These are phyloP conservation scores for Natator depressus DNA, from an alignment of 2,113 vertebrate genomes.

Conservation along the genomic window DNA sequence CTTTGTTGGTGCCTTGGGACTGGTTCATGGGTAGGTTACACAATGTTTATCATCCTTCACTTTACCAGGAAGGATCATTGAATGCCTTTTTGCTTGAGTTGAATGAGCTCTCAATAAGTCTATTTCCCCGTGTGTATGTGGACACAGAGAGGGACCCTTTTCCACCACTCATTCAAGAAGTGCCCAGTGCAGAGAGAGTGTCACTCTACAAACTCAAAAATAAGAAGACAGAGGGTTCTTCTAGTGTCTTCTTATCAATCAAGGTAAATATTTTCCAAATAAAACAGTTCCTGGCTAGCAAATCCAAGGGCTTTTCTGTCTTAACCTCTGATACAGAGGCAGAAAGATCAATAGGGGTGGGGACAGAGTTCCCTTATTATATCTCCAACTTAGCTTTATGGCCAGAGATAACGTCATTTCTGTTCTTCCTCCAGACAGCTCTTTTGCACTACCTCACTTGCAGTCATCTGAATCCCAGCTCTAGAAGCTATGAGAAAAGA, in stretches of 20 bases:
- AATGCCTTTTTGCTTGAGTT: neutral
- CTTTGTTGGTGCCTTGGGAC: neutral
- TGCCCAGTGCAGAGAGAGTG: neutral
- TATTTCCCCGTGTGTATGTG: neutral
- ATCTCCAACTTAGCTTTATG: neutral
- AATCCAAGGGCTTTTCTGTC: neutral
- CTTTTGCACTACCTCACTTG: neutral
- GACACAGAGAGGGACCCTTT: neutral
- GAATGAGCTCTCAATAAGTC: neutral
- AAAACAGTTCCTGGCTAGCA: neutral
- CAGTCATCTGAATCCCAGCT: neutral
- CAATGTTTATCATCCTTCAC: neutral
- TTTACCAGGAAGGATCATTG: neutral
- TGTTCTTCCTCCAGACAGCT: neutral
- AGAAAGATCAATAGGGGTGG: neutral
- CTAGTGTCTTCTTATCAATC: fast-evolving
- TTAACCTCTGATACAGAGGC: neutral
- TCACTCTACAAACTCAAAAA: neutral
- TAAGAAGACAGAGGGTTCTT: fast-evolving
- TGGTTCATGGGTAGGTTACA: neutral
- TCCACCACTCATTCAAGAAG: neutral
- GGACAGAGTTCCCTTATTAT: neutral
- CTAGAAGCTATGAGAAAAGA: neutral
- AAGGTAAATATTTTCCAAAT: neutral
- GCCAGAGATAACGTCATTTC: neutral